A percentile compares a stretch with the other conserved stretches of the same genome.
Evolutionary conservation across 2,113 vertebrate species (phyloP).

Genomic region (Podarcis muralis): DNA sequence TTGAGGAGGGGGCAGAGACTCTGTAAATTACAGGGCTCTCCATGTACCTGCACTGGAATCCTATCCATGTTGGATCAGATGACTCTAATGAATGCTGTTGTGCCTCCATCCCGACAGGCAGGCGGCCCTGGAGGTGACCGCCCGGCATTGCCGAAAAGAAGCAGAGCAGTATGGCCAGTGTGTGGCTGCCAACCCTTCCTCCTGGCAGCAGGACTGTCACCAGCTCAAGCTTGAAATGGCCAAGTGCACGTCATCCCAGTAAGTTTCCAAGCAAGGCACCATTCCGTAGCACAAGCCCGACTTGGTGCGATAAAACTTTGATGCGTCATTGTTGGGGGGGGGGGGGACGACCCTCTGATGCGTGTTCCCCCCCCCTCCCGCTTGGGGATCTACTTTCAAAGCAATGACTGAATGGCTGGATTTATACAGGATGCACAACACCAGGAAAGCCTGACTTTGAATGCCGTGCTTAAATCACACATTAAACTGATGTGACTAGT

Average conservation of each 20-base stretch:
- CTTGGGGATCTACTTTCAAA: no score
- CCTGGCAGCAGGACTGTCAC: slow-evolving; percentile 89
- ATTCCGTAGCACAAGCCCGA: not conserved
- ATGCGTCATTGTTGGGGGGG: not conserved
- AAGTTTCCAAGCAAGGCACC: slow-evolving; percentile 64
- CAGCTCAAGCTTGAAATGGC: slow-evolving; percentile 86
- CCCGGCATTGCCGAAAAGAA: slow-evolving; percentile 85
- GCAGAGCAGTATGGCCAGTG: slow-evolving; percentile 89
- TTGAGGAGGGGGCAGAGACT: not conserved
- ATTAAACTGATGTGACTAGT: no score
- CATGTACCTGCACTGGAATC: not conserved
- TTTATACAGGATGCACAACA: no score
- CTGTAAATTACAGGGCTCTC: not conserved
- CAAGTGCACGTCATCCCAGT: slow-evolving; percentile 92
- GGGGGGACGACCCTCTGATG: no score
- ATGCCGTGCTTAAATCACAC: no score
- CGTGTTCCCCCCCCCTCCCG: no score
- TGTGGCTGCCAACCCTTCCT: slow-evolving; percentile 84
- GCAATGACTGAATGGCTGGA: no score
- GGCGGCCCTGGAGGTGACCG: slow-evolving; percentile 88
- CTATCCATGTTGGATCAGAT: not conserved
- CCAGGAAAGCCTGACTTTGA: no score
- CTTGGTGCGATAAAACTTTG: not conserved
- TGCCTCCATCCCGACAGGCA: slow-evolving; percentile 76
- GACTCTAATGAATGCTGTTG: not conserved